Evolutionary conservation across 2,888 invertebrate species (phyloP), one percentile per base, ranked within the genome.

Genomic region (Sylvicola fuscatus): DNA sequence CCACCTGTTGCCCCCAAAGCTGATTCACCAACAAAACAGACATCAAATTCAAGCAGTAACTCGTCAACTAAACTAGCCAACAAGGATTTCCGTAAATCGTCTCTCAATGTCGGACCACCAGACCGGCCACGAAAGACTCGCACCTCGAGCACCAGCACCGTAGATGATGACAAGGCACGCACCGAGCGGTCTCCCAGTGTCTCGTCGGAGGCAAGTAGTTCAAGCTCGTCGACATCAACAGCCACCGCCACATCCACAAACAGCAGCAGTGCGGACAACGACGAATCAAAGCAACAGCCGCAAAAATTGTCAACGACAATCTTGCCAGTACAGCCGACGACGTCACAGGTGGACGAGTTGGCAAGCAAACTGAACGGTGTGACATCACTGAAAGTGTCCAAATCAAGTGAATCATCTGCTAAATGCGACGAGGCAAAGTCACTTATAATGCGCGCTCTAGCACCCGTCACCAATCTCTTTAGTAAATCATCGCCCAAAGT

Each of bases 381-480:
- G 4, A 21, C 21, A 8, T 21, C 21, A 21, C 21, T 21, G 30
- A 34, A 37, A 11, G 11, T 21, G 17, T n/a, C 31, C 33, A 32
- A 32, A 2, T 56, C 50, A 37, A 45, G 44, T 36, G 57, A 64
- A 36, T 37, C 37, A 16, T 49, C 49, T 12, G 49, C 54, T 5
- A 69, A 68, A 46, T 54, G 55, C 2, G 73, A 72, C 49, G 72
- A 75, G 46, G 73, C 75, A 1, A 77, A 77, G 53, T 72, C 74
- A 16, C 75, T 77, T 50, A 59, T 80, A 35, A 72, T 77, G 58
- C 58, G 78, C 47, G 76, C 78, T 32, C 54, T 82, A 45, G 78
- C 76, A 33, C 78, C 78, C 1, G 77, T 80, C 5, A 76, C 79
- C 14, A 77, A 72, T 58, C 64, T 79, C 41, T 80, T 80, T 48